Evolutionary conservation across 1,140 invertebrate genomes (phyloP).

Genomic region (Nixonia krombeini): DNA sequence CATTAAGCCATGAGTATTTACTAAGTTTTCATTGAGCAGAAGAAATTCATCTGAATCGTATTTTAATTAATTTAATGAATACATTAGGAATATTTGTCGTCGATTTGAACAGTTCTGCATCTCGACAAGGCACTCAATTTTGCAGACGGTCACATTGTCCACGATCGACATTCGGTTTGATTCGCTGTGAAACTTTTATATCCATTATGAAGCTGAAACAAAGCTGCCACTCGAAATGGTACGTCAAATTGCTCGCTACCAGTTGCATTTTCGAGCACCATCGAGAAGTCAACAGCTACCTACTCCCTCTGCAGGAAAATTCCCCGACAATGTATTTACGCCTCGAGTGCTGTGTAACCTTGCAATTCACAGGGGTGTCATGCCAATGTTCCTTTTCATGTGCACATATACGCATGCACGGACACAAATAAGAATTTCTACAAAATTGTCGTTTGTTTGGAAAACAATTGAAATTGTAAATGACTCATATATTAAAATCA

Average conservation of each 20-base stretch:
- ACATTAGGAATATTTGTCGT: too few species aligned
- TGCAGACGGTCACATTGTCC: slow-evolving; percentile 15
- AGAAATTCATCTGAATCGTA: too few species aligned
- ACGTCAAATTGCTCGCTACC: slow-evolving; percentile 59
- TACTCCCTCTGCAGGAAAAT: slow-evolving; percentile 46
- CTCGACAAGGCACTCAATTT: slow-evolving; percentile 21
- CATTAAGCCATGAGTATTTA: too few species aligned
- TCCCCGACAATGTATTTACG: slow-evolving; percentile 58
- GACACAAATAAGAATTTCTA: too few species aligned
- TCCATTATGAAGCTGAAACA: slow-evolving; percentile 48
- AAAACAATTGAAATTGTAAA: too few species aligned
- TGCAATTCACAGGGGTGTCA: slow-evolving; percentile 12
- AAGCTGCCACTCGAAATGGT: slow-evolving; percentile 50
- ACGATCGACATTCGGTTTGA: slow-evolving; percentile 29
- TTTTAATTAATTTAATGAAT: too few species aligned
- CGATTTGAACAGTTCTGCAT: too few species aligned
- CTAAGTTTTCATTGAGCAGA: too few species aligned
- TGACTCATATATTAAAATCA: too few species aligned
- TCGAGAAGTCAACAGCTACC: slow-evolving; percentile 47
- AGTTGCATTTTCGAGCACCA: slow-evolving; percentile 62
- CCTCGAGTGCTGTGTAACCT: slow-evolving; percentile 24
- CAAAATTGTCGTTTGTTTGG: too few species aligned
- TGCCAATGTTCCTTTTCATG: neutral
- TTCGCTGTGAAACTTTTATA: slow-evolving; percentile 51
- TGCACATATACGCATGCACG: slow-evolving; percentile 7